Evolutionary conservation across 2,797 vertebrate species (phyloP).

Genomic region (Hybognathus amarus): DNA sequence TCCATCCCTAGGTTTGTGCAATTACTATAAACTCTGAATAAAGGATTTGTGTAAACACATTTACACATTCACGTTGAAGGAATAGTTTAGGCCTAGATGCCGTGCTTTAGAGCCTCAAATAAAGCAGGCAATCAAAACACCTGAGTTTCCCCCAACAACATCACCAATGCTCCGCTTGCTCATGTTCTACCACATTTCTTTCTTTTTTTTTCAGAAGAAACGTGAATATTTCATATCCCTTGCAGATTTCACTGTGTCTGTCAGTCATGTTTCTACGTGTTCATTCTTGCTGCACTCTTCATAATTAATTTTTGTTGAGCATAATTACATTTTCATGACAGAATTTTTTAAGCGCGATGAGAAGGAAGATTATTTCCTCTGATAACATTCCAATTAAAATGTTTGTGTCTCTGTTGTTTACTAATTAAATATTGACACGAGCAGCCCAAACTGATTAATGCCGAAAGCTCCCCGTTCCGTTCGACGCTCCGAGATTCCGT

Average conservation of each 20-base stretch:
- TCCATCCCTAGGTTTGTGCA: background rate
- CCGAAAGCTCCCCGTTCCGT: conserved; percentile 62
- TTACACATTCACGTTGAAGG: background rate
- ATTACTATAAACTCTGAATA: background rate
- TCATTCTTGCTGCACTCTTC: conserved; percentile 56
- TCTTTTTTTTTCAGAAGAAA: background rate
- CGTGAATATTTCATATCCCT: conserved; percentile 42
- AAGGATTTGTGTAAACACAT: background rate
- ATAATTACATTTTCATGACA: conserved; percentile 74
- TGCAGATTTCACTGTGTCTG: conserved; percentile 31
- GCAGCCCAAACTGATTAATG: conserved; percentile 71
- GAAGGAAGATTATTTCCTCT: conserved; percentile 71
- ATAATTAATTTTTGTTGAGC: conserved; percentile 74
- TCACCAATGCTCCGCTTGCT: conserved; percentile 1
- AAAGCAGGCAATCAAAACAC: background rate
- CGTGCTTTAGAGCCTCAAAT: background rate
- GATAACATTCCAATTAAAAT: conserved; percentile 72
- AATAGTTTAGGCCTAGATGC: background rate
- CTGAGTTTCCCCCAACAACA: background rate
- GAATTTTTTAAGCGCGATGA: conserved; percentile 69
- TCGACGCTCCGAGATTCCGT: conserved; percentile 65
- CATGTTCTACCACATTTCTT: conserved; percentile 8
- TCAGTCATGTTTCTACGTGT: conserved; percentile 49
- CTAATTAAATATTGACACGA: conserved; percentile 77
- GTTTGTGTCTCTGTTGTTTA: conserved; percentile 75